Base-by-base conservation (phyloP, 37 sponge, comb jelly and placozoan genomes). In the Aplysina aerophoba region DNA sequence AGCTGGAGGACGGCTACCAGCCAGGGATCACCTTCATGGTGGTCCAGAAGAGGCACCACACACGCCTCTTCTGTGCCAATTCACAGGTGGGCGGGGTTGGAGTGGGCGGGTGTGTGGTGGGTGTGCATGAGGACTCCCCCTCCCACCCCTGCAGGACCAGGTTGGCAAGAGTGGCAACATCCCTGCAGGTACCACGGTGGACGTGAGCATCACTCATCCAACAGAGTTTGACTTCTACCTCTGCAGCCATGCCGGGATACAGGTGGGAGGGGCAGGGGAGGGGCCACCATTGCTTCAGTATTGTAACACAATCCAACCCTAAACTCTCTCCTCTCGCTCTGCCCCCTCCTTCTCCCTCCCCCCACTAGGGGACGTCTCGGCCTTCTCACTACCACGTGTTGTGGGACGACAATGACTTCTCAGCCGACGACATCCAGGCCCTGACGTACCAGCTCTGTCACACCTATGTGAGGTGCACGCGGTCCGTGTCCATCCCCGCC, bases 391-490 rank as follows among this genome's bases (percentile, higher is more conserved):
- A 98, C 81, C 93, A 96, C 59, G 95, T 98, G 30, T 81, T 98
- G 17, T 96, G 93, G 93, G 99, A 98, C 77, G 99, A 98, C 80
- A 98, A 96, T 55, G 85, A 90, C 71, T 94, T 98, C 85, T 90
- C 93, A 55, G 95, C 95, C 0, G 97, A 98, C 59, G 89, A 92
- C 44, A 81, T 98, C 21, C 99, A 98, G 87, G 87, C 84, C 38
- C 92, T 98, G 25, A 96, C 99, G 57, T 98, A 94, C 87, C 95
- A 98, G 79, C 88, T 98, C 41, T 98, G 99, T 71, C 97, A 98
- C 92, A 94, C 92, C 28, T 98, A 96, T 80, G 93, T 91, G 11
- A 92, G 99, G 55, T 98, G 99, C 82, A 96, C 95, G 41, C 79
- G 99, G 33, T 89, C 91, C 44, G 99, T 98, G 15, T 96, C 97